These are phyloP conservation scores for Mixornis gularis DNA, from an alignment of 2,113 vertebrate genomes.

Conservation along the genomic window DNA sequence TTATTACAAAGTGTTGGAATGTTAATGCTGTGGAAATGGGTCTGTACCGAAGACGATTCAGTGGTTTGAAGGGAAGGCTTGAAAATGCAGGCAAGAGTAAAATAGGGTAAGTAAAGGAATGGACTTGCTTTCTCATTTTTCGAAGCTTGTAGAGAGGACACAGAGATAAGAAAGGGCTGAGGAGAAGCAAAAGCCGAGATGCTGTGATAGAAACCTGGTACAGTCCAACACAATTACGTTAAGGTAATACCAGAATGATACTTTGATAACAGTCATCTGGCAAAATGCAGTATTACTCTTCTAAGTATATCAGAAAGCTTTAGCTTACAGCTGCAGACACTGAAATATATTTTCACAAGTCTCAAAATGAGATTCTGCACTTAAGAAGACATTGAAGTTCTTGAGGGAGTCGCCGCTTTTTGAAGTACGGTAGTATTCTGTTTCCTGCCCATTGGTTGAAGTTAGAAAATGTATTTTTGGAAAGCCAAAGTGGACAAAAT, in stretches of 20 bases:
- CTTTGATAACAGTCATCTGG: background rate
- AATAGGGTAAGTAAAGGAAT: background rate
- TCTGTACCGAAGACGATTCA: background rate
- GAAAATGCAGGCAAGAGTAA: background rate
- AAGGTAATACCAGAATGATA: background rate
- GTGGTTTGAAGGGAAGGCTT: background rate
- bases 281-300: background rate
- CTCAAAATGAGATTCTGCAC: background rate
- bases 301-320: background rate
- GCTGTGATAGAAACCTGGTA: background rate
- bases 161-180: background rate
- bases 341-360: background rate
- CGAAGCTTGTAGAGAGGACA: background rate
- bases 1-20: background rate
- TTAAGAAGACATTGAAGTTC: background rate
- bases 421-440: background rate
- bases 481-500: background rate
- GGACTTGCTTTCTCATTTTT: background rate
- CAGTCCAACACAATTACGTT: background rate
- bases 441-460: background rate
- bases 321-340: background rate
- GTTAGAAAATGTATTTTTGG: background rate
- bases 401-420: background rate
- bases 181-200: background rate
- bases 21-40: background rate